Base-by-base conservation (phyloP, 2,888 invertebrate genomes). In the Heterodera filipjevi region DNA sequence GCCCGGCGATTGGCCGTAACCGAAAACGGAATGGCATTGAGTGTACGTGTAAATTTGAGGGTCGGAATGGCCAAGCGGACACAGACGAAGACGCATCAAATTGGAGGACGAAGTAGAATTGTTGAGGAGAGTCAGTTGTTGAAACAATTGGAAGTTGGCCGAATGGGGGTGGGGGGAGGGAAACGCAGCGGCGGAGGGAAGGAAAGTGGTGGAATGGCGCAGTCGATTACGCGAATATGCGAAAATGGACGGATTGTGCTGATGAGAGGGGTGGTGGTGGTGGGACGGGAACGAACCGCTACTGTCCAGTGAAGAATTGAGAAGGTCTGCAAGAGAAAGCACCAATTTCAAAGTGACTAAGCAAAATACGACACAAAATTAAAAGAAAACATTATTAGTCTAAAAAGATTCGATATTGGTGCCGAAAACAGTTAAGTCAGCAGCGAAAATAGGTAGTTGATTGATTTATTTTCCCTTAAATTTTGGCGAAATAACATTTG, bases 1-100 rank as follows among this genome's bases (percentile, higher is more conserved):
- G n/a, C 80, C 74, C 12, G 77, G 44, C 27, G 35, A 35, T 27
- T 33, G 59, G 22, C 81, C 35, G 35, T 71, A 76, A 3, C 44
- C 49, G 27, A 68, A 68, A 27, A 53, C 59, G 19, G 79, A 33
- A n/a, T 66, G 39, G 8, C n/a, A 27, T 27, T 59, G 59, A 30
- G 27, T 76, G 59, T 66, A 77, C 66, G 84, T 82, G 76, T 85
- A 84, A 14, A 88, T 81, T 79, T 88, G 88, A 2, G 88, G 88
- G 80, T 88, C 88, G 14, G 88, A 89, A 78, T 89, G 88, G 22
- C 88, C 88, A 12, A 88, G 83, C n/a, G 86, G 85, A 44, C 80
- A 80, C 14, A 66, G 64, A 19, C 74, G 77, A 27, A 73, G 44
- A 10, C 76, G 76, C 44, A 70, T 68, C 49, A 80, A 49, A 32